Conservation (phyloP, 1,140 invertebrate species). For the Procambarus virginalis region DNA sequence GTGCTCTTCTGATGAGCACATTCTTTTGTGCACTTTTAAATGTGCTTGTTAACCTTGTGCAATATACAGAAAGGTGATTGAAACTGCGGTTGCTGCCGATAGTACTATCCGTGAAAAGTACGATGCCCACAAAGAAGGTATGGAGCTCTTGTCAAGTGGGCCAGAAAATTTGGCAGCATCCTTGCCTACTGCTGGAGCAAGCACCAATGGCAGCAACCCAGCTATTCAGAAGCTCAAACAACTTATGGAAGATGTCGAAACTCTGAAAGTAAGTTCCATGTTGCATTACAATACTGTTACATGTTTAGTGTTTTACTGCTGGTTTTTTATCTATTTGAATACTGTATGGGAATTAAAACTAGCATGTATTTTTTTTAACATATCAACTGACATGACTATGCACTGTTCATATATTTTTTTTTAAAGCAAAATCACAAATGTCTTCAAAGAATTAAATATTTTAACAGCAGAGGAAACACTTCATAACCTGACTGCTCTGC, state of each 20-base stretch:
- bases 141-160: slow-evolving; percentile 86
- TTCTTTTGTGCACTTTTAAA: too few species aligned
- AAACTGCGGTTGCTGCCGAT: slow-evolving; percentile 69
- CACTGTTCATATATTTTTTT: too few species aligned
- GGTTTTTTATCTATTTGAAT: slow-evolving; percentile 5
- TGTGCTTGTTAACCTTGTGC: neutral
- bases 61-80: slow-evolving; percentile 71
- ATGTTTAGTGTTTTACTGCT: neutral
- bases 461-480: too few species aligned
- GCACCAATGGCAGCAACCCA: slow-evolving; percentile 70
- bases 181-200: slow-evolving; percentile 74
- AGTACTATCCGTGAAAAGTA: slow-evolving; percentile 90
- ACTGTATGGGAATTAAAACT: neutral
- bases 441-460: too few species aligned
- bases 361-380: too few species aligned
- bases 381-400: too few species aligned
- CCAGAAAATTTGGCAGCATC: slow-evolving; percentile 71
- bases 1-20: too few species aligned
- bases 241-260: slow-evolving; percentile 91
- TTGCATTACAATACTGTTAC: neutral
- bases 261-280: slow-evolving; percentile 79
- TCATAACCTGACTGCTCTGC: too few species aligned
- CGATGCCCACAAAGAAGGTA: slow-evolving; percentile 84
- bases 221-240: slow-evolving; percentile 82
- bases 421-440: too few species aligned